Percentiles rank a stretch among this genome's conserved stretches.
phyloP scores from a whole-genome alignment of 2,797 vertebrate genomes.

The Chaunax sp. region DNA sequence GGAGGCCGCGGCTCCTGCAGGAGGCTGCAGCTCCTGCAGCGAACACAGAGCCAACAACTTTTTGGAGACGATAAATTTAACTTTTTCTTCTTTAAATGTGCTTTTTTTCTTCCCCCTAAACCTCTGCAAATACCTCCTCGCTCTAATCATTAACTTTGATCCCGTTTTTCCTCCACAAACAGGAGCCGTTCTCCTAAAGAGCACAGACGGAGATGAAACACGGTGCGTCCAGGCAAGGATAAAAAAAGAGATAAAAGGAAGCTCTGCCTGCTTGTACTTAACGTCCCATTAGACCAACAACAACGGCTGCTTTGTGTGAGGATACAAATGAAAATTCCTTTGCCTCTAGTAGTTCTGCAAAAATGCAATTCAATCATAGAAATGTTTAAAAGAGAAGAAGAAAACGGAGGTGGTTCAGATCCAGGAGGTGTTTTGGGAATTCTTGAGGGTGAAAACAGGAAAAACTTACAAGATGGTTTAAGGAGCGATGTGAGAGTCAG shows the following conservation, averaged over 20 bases:
- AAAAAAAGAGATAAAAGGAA: constrained; percentile 80
- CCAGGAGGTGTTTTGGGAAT: constrained; percentile 53
- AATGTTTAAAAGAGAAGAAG: constrained; percentile 11
- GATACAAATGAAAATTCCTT: constrained; percentile 54
- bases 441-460: constrained; percentile 57
- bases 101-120: constrained; percentile 29
- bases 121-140: constrained; percentile 65
- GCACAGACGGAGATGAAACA: constrained; percentile 79
- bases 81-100: constrained; percentile 49
- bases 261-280: constrained; percentile 75
- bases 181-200: constrained; percentile 62
- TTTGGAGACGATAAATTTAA: constrained; percentile 61
- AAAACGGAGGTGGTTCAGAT: constrained; percentile 13
- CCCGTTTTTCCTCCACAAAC: constrained; percentile 61
- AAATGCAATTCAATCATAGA: constrained; percentile 66
- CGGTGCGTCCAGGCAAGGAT: constrained; percentile 63
- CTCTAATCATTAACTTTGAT: constrained; percentile 74
- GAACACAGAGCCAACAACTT: constrained; percentile 56
- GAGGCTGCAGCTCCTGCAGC: constrained; percentile 57
- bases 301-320: constrained; percentile 61
- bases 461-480: constrained; percentile 38
- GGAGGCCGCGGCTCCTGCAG: constrained; percentile 56
- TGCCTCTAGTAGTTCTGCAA: constrained; percentile 60
- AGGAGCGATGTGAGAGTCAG: constrained; percentile 45
- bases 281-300: constrained; percentile 76